Conservation (phyloP, 2,113 vertebrate genomes). For the Peromyscus polionotus region DNA sequence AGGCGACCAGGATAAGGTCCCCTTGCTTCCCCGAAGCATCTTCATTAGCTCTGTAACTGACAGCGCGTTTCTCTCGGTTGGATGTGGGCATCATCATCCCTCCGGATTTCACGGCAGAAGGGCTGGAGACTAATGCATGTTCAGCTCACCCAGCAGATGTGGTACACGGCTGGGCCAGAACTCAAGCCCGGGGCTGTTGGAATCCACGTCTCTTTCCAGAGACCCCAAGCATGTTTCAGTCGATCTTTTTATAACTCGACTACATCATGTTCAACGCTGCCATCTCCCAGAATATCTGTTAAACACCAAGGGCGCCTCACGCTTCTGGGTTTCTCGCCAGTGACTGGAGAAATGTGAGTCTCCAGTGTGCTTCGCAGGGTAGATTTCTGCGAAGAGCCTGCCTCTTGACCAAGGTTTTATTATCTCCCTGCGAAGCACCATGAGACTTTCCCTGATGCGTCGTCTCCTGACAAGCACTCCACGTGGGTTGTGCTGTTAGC, state of each 20-base stretch:
- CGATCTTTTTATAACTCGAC: background rate
- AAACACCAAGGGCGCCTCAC: constrained; percentile 31
- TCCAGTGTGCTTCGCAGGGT: background rate
- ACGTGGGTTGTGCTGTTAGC: constrained; percentile 33
- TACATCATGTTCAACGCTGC: constrained; percentile 27
- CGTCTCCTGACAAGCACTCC: background rate
- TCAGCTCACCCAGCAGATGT: background rate
- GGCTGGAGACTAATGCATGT: fast-evolving
- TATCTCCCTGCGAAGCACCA: background rate
- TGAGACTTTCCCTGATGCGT: background rate
- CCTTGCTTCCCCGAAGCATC: background rate
- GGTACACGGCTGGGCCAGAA: background rate
- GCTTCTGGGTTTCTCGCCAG: constrained; percentile 28
- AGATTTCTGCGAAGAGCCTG: background rate
- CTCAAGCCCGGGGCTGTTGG: background rate
- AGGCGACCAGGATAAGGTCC: background rate
- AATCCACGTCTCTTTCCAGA: background rate
- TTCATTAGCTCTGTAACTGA: background rate
- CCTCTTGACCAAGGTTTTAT: background rate
- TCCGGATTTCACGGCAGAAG: background rate
- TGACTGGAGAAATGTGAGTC: constrained; percentile 35
- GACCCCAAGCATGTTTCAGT: background rate
- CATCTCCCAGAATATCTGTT: constrained; percentile 64
- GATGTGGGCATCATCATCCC: background rate
- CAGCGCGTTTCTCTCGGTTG: background rate